phyloP scores from a whole-genome alignment of 2,888 invertebrate genomes.

The Amiota mariae region DNA sequence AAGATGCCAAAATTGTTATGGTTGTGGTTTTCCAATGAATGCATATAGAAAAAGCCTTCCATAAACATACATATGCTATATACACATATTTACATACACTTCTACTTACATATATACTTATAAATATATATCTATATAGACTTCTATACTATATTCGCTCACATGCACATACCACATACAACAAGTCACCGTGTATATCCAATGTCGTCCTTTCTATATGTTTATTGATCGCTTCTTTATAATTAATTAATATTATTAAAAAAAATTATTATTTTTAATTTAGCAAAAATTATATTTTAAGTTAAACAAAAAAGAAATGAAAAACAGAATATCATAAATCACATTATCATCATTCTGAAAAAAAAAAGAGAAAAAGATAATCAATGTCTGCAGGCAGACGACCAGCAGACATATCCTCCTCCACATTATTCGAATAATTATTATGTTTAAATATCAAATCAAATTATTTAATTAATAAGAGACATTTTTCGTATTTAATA shows the following conservation, averaged over 20 bases:
- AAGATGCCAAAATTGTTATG: slow-evolving; percentile 67
- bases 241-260: slow-evolving; percentile 43
- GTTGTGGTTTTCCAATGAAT: slow-evolving; percentile 58
- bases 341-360: slow-evolving; percentile 52
- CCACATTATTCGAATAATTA: slow-evolving; percentile 36
- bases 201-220: neutral
- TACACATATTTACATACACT: neutral
- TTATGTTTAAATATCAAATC: neutral
- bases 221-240: slow-evolving; percentile 31
- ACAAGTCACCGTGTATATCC: neutral
- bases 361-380: slow-evolving; percentile 37
- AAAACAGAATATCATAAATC: neutral
- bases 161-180: slow-evolving; percentile 40
- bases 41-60: slow-evolving; percentile 28
- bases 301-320: neutral
- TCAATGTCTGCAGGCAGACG: slow-evolving; percentile 62
- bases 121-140: slow-evolving; percentile 14
- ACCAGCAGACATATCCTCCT: slow-evolving; percentile 47
- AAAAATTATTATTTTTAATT: slow-evolving; percentile 58
- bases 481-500: slow-evolving; percentile 13
- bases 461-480: slow-evolving; percentile 26
- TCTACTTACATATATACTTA: slow-evolving; percentile 17
- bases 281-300: slow-evolving; percentile 54
- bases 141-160: slow-evolving; percentile 34
- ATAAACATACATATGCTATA: neutral